Base-by-base conservation (phyloP, 2,888 invertebrate genomes). In the Hirtodrosophila histrioides region DNA sequence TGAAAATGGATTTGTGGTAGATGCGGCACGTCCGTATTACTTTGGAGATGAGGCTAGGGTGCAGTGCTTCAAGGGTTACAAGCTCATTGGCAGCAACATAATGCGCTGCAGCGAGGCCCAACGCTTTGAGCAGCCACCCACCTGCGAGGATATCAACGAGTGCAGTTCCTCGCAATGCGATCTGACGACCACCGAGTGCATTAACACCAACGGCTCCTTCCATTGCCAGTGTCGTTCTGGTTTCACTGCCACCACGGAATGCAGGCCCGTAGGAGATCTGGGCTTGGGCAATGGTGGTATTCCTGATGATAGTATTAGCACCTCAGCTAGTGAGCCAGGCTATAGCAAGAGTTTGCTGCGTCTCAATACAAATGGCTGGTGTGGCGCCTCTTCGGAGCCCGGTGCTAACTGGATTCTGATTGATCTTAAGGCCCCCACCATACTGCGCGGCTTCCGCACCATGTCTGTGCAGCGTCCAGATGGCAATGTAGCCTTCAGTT, bases 111-210 rank as follows among this genome's bases (percentile, higher is more conserved):
- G 96, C 66, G 93, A 96, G n/a, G 94, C 95, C 75, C 97, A 97
- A 91, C 92, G 94, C 70, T 98, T 98, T 77, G 95, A 95, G 77
- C 94, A 95, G 81, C 94, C 96, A 44, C 98, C 98, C 1, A 95
- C 94, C 66, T 98, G 98, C 89, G 97, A 97, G 92, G 97, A 98
- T 90, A 95, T 98, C 67, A 97, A 98, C 86, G 98, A 98, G 92
- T 98, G 98, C 90, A 93, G 94, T 4, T 96, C 95, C 73, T 96
- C 96, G 63, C 97, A 97, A 90, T 98, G 98, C 90, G 98, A 98
- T 89, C 92, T 95, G 24, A 96, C 96, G 0, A 97, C 97, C 0
- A 98, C 98, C 0, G 97, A 97, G 90, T 98, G 98, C 90, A 94
- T 95, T 75, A 98, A 98, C 88, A 95, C 95, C 4, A 95, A 95